Percentiles rank a stretch among this genome's conserved stretches.
These are phyloP conservation scores for Dysidea cf. avara DNA, from an alignment of 37 sponge, comb jelly and placozoan species.

Conservation along the genomic window DNA sequence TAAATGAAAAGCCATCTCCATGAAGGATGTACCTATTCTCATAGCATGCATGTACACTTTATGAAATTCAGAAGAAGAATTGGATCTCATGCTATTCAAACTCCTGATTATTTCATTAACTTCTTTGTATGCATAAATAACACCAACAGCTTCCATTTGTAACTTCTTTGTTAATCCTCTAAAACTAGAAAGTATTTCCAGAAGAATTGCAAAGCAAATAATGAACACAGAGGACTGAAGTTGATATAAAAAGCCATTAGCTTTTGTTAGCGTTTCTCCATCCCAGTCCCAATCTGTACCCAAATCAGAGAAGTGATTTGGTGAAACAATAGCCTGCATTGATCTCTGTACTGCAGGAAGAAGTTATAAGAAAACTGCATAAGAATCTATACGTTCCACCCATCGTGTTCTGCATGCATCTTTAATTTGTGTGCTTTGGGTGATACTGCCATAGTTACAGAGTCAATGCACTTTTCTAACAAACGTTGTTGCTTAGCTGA, in stretches of 20 bases:
- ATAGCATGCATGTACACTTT: conserved; percentile 16
- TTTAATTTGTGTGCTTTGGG: conserved; percentile 37
- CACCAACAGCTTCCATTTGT: conserved; percentile 53
- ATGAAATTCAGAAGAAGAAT: conserved; percentile 9
- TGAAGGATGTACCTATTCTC: conserved; percentile 34
- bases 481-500: conserved; percentile 53
- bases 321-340: conserved; percentile 49
- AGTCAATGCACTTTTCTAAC: conserved; percentile 31
- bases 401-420: conserved; percentile 62
- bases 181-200: conserved; percentile 22
- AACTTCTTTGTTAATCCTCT: conserved; percentile 47
- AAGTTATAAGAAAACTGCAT: conserved; percentile 52
- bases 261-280: conserved; percentile 49
- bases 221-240: conserved; percentile 37
- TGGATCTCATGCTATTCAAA: conserved; percentile 32
- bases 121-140: conserved; percentile 54
- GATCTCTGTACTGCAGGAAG: conserved; percentile 29
- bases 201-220: conserved; percentile 43
- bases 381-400: conserved; percentile 44
- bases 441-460: background rate
- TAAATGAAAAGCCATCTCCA: conserved; percentile 35
- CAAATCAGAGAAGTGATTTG: conserved; percentile 19
- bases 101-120: conserved; percentile 6
- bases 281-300: conserved; percentile 67
- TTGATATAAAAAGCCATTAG: conserved; percentile 63